Base-by-base conservation (phyloP, 1,140 invertebrate genomes). In the Acromyrmex echinatior region DNA sequence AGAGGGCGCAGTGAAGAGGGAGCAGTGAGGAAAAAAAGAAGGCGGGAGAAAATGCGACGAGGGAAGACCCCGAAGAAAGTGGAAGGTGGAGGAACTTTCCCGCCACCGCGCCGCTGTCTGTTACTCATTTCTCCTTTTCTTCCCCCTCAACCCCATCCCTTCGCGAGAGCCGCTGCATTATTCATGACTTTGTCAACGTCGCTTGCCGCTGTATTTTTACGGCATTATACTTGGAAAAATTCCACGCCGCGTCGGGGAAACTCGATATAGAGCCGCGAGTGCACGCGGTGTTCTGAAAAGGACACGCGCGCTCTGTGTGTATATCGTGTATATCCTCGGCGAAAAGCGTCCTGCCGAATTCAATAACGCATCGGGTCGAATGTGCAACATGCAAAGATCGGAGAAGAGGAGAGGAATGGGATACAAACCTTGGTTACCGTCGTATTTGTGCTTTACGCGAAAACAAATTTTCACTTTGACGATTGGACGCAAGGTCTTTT, bases 171-270 rank as follows among this genome's bases (percentile, higher is more conserved):
- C 63, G 56, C 76, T 86, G 91, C 91, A 93, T 93, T 91, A 93
- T 93, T 93, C 92, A 93, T 93, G 86, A 84, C 87, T 92, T 89
- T 88, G 88, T 88, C 92, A 89, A 92, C 85, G 88, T 74, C 80
- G 87, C 88, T 90, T 78, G 86, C 88, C 89, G 66, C 88, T 88
- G 89, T 92, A 93, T 92, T 92, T 92, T 93, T 93, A 90, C 84
- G 89, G 87, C 90, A 92, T 93, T 92, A 92, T 90, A 92, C 91
- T 87, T 86, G 81, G 65, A 88, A 90, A 92, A 92, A 90, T 92
- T 71, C 60, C 62, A 31, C 21, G 56, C 14, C 56, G 39, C 21
- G 56, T 14, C 56, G 28, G 12, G 65, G 80, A 84, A 84, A 84
- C 70, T 84, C 80, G 70, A 84, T 84, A 84, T 84, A 84, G 25